phyloP scores from a whole-genome alignment of 2,888 invertebrate genomes.

The Craniophora ligustri region DNA sequence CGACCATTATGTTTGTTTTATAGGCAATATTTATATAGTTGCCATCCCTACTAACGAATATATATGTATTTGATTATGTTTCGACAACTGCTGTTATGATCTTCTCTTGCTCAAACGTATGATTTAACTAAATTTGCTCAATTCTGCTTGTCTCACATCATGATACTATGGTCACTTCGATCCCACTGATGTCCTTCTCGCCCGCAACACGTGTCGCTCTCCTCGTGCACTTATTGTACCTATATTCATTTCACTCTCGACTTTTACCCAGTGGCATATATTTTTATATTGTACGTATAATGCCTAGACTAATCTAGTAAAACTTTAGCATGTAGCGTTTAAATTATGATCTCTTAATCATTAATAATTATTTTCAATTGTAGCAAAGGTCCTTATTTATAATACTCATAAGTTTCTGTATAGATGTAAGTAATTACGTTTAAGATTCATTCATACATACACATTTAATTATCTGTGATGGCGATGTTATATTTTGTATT shows the following conservation, averaged over 20 bases:
- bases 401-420: slow-evolving; percentile 87
- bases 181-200: slow-evolving; percentile 35
- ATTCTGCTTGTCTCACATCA: slow-evolving; percentile 68
- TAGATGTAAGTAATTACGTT: slow-evolving; percentile 73
- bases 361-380: slow-evolving; percentile 87
- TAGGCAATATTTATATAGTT: slow-evolving; percentile 63
- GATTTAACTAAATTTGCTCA: slow-evolving; percentile 87
- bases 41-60: slow-evolving; percentile 57
- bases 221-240: slow-evolving; percentile 67
- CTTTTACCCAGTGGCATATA: slow-evolving; percentile 81
- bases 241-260: slow-evolving; percentile 64
- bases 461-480: slow-evolving; percentile 71
- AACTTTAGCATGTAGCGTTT: slow-evolving; percentile 81
- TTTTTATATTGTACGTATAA: slow-evolving; percentile 80
- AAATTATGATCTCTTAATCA: slow-evolving; percentile 89
- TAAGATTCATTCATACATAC: slow-evolving; percentile 67
- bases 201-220: slow-evolving; percentile 44
- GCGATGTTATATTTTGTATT: slow-evolving; percentile 57
- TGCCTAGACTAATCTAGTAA: slow-evolving; percentile 84
- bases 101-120: slow-evolving; percentile 85
- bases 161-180: slow-evolving; percentile 29
- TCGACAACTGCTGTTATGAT: slow-evolving; percentile 79
- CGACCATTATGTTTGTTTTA: slow-evolving; percentile 73
- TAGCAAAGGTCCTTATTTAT: slow-evolving; percentile 82
- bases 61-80: slow-evolving; percentile 56